Conservation (phyloP, 2,888 invertebrate species). For the Leucophenga montana region DNA sequence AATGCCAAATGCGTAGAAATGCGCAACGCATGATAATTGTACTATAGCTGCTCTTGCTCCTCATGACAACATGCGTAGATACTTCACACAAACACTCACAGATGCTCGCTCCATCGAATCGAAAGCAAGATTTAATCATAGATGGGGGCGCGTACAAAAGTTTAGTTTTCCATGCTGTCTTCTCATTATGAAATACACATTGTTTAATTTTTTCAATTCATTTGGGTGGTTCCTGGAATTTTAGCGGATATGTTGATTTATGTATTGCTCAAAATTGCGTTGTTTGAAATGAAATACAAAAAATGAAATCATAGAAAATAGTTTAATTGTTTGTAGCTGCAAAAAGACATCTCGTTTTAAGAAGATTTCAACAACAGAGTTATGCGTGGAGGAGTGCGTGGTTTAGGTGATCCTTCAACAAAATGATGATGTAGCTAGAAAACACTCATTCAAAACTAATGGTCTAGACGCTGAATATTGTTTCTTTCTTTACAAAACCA, state of each 20-base stretch:
- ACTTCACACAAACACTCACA: slow-evolving; percentile 36
- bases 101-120: slow-evolving; percentile 1
- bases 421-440: no score
- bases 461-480: no score
- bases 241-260: slow-evolving; percentile 65
- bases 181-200: slow-evolving; percentile 45
- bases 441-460: no score
- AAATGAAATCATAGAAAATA: slow-evolving; percentile 24
- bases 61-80: slow-evolving; percentile 29
- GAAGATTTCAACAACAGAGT: no score
- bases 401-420: no score
- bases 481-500: no score
- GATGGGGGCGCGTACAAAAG: not conserved
- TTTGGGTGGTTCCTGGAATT: slow-evolving; percentile 61
- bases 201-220: slow-evolving; percentile 20
- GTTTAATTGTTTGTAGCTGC: slow-evolving; percentile 45
- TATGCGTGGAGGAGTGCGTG: no score
- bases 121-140: slow-evolving; percentile 23
- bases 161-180: slow-evolving; percentile 31
- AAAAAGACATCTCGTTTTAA: no score
- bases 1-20: slow-evolving; percentile 58
- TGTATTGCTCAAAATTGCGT: slow-evolving; percentile 33
- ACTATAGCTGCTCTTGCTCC: not conserved
- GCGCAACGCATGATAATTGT: slow-evolving; percentile 50
- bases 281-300: not conserved